A percentile compares a stretch with the other conserved stretches of the same genome.
phyloP scores from a whole-genome alignment of 2,797 vertebrate genomes.

The Alexandromys oeconomus region DNA sequence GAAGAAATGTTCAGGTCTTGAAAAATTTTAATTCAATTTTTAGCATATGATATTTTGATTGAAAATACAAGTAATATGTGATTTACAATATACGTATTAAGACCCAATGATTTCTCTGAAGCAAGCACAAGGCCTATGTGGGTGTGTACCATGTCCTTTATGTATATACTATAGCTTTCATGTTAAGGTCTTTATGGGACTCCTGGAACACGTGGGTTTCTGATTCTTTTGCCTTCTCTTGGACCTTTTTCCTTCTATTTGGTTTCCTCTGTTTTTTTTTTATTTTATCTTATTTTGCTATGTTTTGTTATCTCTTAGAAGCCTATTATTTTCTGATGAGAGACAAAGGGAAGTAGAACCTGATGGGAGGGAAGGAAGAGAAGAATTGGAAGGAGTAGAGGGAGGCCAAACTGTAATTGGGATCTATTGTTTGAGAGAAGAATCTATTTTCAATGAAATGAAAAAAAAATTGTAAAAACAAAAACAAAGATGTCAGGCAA shows the following conservation, averaged over 20 bases:
- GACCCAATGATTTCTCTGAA: background rate
- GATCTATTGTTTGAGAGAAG: background rate
- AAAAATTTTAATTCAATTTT: background rate
- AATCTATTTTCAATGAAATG: background rate
- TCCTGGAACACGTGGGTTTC: background rate
- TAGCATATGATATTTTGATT: background rate
- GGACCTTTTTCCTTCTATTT: background rate
- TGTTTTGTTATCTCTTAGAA: background rate
- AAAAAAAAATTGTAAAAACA: background rate
- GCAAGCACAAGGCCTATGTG: background rate
- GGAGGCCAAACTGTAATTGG: background rate
- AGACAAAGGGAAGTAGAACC: background rate
- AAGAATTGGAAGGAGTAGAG: background rate
- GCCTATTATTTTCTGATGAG: background rate
- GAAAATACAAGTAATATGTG: background rate
- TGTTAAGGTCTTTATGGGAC: background rate
- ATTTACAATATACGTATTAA: conserved; percentile 25
- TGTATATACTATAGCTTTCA: too few relatives aligned
- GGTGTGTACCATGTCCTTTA: background rate
- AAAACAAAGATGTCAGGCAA: background rate
- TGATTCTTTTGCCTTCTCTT: background rate
- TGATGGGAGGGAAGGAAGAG: background rate
- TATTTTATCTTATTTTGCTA: background rate
- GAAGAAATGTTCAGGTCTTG: background rate
- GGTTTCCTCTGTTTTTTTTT: background rate